Evolutionary conservation across 2,797 vertebrate species (phyloP).

Genomic region (Cyprinella venusta): DNA sequence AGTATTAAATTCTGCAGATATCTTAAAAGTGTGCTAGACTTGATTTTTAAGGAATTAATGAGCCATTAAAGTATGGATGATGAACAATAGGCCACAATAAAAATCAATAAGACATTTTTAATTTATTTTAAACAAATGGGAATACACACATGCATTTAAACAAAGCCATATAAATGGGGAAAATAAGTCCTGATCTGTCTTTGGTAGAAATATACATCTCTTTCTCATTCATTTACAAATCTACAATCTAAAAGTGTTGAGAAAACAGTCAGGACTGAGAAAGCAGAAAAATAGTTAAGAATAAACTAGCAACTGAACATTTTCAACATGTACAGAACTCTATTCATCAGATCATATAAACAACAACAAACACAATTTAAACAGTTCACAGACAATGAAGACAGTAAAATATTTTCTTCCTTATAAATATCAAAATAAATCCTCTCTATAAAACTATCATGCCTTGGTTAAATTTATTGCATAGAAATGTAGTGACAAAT

Average conservation of each 20-base stretch:
- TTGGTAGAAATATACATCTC: slow-evolving; percentile 82
- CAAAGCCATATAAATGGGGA: slow-evolving; percentile 73
- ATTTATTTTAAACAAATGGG: slow-evolving; percentile 74
- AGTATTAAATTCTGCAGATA: too few relatives aligned
- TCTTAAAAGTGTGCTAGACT: neutral
- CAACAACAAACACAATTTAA: slow-evolving; percentile 62
- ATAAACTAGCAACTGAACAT: slow-evolving; percentile 48
- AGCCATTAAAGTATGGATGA: neutral
- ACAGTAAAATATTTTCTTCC: slow-evolving; percentile 74
- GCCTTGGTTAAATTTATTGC: slow-evolving; percentile 82
- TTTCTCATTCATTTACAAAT: slow-evolving; percentile 75
- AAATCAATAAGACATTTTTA: slow-evolving; percentile 18
- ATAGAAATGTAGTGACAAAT: slow-evolving; percentile 91
- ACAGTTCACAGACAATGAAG: slow-evolving; percentile 83
- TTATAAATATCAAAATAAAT: slow-evolving; percentile 96
- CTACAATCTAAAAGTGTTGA: slow-evolving; percentile 60
- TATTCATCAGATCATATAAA: slow-evolving; percentile 63
- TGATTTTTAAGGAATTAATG: neutral
- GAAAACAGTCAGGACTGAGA: slow-evolving; percentile 65
- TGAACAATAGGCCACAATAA: neutral
- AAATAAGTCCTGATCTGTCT: slow-evolving; percentile 80
- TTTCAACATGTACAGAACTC: slow-evolving; percentile 64
- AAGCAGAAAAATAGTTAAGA: slow-evolving; percentile 34
- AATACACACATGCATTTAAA: slow-evolving; percentile 71
- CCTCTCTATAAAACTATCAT: slow-evolving; percentile 82